phyloP scores from a whole-genome alignment of 2,113 vertebrate species.

The Hippocampus abdominalis region DNA sequence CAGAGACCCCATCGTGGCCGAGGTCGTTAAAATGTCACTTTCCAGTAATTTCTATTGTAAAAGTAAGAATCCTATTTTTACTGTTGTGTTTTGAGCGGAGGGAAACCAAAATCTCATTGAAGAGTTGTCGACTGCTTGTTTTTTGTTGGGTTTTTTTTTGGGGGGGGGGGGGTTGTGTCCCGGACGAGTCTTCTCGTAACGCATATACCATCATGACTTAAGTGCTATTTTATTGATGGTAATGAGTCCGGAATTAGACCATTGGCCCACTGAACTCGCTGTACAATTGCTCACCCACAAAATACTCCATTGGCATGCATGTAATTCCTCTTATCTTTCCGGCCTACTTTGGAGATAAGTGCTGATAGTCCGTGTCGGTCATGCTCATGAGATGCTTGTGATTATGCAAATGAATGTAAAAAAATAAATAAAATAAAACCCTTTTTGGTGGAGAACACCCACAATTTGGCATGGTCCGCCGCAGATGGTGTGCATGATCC shows the following conservation, averaged over 20 bases:
- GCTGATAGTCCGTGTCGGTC: conserved; percentile 68
- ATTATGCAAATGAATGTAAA: conserved; percentile 70
- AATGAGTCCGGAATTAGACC: conserved; percentile 19
- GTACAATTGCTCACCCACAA: conserved; percentile 11
- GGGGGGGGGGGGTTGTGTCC: too few species aligned
- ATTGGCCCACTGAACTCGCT: conserved; percentile 22
- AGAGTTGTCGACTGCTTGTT: too few species aligned
- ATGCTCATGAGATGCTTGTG: conserved; percentile 69
- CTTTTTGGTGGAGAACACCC: conserved; percentile 47
- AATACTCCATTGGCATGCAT: conserved; percentile 46
- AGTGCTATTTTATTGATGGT: background rate
- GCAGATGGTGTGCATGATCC: background rate
- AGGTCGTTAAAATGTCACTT: too few species aligned
- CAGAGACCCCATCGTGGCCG: too few species aligned
- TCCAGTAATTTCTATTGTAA: too few species aligned
- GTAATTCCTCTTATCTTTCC: conserved; percentile 67
- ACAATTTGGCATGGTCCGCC: background rate
- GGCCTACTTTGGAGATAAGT: conserved; percentile 68
- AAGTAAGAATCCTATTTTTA: too few species aligned
- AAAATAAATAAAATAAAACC: conserved; percentile 3
- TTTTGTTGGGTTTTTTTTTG: background rate
- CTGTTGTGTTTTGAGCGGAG: too few species aligned
- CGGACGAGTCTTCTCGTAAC: background rate
- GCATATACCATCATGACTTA: background rate
- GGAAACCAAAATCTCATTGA: too few species aligned